Evolutionary conservation across 2,888 invertebrate genomes (phyloP).

Genomic region (Luffia ferchaultella): DNA sequence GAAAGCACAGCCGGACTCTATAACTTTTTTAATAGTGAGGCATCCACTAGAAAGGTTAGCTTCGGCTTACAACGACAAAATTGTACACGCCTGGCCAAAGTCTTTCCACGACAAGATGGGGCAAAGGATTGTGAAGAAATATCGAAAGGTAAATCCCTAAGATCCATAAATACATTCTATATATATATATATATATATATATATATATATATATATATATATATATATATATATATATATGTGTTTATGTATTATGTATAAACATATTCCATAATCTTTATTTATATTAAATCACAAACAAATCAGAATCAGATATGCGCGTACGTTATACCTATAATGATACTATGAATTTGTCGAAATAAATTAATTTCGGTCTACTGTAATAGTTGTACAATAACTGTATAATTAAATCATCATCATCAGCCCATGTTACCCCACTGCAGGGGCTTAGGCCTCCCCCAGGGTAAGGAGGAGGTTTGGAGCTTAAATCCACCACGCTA

Average conservation of each 20-base stretch:
- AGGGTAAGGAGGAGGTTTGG: no score
- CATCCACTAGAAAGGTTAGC: constrained; percentile 83
- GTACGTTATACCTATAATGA: no score
- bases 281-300: no score
- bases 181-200: not conserved
- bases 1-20: constrained; percentile 77
- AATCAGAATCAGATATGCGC: no score
- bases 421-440: no score
- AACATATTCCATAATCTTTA: constrained; percentile 4
- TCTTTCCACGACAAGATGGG: constrained; percentile 85
- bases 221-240: not conserved
- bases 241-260: not conserved
- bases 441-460: no score
- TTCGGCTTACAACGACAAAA: constrained; percentile 85
- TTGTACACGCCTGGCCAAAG: constrained; percentile 83
- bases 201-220: no score
- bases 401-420: no score
- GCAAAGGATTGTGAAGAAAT: constrained; percentile 77
- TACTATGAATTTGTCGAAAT: no score
- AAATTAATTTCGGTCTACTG: no score
- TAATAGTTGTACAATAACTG: no score
- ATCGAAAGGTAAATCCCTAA: constrained; percentile 66
- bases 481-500: no score
- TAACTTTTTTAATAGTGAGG: constrained; percentile 82
- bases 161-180: not conserved